Conservation (phyloP, 2,888 invertebrate genomes). For the Eurytoma adleriae region DNA sequence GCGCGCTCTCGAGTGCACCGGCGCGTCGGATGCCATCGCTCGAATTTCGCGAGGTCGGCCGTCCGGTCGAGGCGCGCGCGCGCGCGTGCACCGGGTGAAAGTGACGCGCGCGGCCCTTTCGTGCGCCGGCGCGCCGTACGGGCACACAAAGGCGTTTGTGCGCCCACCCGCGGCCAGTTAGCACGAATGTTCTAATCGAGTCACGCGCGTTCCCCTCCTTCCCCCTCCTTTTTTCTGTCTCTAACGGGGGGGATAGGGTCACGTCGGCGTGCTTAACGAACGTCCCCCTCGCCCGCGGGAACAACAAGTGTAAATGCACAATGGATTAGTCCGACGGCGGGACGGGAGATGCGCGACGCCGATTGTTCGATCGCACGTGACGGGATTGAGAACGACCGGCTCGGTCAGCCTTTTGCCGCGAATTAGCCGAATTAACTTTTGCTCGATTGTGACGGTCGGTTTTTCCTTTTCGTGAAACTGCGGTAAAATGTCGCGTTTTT, state of each 20-base stretch:
- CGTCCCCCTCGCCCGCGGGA: background rate
- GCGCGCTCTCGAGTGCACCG: too few relatives aligned
- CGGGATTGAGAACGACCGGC: background rate
- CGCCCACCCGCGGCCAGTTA: background rate
- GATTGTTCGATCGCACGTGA: conserved; percentile 9
- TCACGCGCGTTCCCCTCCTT: background rate
- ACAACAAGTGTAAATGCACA: conserved; percentile 25
- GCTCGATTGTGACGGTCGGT: too few relatives aligned
- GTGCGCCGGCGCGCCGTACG: background rate
- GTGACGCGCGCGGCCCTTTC: background rate
- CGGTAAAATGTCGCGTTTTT: too few relatives aligned
- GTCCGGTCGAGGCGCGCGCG: too few relatives aligned
- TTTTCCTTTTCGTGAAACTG: too few relatives aligned
- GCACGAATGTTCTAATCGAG: conserved; percentile 6
- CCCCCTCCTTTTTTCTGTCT: too few relatives aligned
- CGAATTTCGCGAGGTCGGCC: too few relatives aligned
- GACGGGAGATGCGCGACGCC: background rate
- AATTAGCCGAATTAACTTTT: too few relatives aligned
- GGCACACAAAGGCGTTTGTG: background rate
- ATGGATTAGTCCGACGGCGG: conserved; percentile 3
- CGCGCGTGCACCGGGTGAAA: conserved; percentile 9
- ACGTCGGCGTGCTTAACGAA: too few relatives aligned
- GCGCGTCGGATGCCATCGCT: too few relatives aligned
- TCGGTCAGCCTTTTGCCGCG: background rate
- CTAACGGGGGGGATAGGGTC: too few relatives aligned